Conservation (phyloP, 2,113 vertebrate genomes). For the Elaphurus davidianus region DNA sequence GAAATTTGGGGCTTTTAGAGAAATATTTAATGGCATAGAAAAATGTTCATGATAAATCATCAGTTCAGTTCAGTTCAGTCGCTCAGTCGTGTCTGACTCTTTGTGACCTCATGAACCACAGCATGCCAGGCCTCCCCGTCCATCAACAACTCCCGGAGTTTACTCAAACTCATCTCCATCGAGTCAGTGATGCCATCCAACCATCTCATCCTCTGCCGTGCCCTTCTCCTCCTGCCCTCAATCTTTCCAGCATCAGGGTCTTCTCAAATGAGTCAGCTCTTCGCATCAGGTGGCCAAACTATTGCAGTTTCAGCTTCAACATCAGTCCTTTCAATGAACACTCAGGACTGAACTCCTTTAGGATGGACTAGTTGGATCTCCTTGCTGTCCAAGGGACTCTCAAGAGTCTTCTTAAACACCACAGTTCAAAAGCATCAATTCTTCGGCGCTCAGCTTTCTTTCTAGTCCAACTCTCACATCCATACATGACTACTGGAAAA, state of each 20-base stretch:
- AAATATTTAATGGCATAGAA: background rate
- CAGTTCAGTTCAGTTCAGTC: background rate
- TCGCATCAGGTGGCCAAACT: background rate
- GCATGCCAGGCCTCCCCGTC: background rate
- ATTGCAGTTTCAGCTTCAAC: background rate
- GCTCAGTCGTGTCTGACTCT: background rate
- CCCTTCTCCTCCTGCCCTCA: background rate
- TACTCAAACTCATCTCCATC: background rate
- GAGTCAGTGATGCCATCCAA: background rate
- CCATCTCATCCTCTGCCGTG: background rate
- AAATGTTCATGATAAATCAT: background rate
- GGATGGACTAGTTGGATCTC: background rate
- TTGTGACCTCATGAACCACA: background rate
- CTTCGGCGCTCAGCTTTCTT: rapidly evolving
- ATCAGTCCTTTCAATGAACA: background rate
- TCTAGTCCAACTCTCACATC: background rate
- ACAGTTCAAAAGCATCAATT: background rate
- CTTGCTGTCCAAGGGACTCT: background rate
- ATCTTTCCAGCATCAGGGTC: background rate
- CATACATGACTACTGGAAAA: background rate
- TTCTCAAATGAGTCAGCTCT: background rate
- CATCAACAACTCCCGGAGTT: background rate
- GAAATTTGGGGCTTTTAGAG: background rate
- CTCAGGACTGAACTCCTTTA: background rate
- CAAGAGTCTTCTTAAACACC: background rate